Percentiles rank a stretch among this genome's conserved stretches.
Evolutionary conservation across 2,797 vertebrate genomes (phyloP).

Genomic region (Coregonus sp.): DNA sequence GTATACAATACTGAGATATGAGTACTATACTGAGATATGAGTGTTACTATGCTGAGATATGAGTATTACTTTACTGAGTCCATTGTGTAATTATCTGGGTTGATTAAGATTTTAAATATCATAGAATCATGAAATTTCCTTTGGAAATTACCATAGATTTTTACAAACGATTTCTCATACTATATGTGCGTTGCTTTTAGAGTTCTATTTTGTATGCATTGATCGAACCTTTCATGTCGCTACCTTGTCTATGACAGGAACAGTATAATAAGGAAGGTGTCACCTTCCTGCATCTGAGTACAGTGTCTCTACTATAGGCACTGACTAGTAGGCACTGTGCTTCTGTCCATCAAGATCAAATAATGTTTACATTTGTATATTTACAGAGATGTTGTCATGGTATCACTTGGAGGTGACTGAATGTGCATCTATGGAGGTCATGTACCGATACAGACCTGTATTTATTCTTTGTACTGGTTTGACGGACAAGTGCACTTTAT

Average conservation of each 20-base stretch:
- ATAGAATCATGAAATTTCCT: background rate
- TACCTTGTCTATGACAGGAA: conserved; percentile 21
- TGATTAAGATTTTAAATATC: background rate
- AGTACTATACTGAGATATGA: too few relatives aligned
- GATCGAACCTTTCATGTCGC: background rate
- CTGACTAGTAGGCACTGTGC: conserved; percentile 21
- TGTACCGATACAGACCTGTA: conserved; percentile 51
- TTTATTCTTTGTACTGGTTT: conserved; percentile 62
- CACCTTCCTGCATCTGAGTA: conserved; percentile 27
- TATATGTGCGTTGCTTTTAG: conserved; percentile 12
- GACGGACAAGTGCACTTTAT: conserved; percentile 63
- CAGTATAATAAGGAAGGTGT: conserved; percentile 19
- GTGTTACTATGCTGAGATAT: background rate
- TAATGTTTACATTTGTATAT: conserved; percentile 55
- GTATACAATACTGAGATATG: too few relatives aligned
- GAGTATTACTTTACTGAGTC: background rate
- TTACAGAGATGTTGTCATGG: conserved; percentile 40
- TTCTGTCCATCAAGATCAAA: conserved; percentile 28
- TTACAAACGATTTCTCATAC: background rate
- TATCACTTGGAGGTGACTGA: background rate
- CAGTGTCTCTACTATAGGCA: conserved; percentile 19
- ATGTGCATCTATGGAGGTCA: conserved; percentile 40
- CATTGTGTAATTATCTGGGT: background rate
- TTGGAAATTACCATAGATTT: background rate
- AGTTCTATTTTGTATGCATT: background rate